A percentile compares a stretch with the other conserved stretches of the same genome.
Conservation (phyloP, 2,113 vertebrate genomes). For the Alligator mississippiensis region DNA sequence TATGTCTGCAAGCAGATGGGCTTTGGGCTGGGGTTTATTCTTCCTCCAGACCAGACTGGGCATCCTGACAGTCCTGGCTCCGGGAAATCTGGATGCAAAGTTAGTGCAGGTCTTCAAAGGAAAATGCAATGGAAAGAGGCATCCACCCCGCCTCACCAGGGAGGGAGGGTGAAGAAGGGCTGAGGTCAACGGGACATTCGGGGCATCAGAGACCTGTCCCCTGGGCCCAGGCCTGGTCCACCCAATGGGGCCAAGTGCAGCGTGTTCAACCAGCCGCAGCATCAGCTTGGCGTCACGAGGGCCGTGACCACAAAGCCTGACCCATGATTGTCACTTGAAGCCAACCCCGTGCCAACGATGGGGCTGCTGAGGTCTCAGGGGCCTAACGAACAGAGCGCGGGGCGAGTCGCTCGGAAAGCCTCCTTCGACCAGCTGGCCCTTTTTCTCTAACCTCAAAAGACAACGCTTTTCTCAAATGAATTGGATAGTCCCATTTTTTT, state of each 20-base stretch:
- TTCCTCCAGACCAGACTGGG: constrained; percentile 1
- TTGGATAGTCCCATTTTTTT: neutral
- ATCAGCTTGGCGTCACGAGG: fast-evolving
- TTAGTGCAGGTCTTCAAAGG: fast-evolving
- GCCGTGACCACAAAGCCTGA: neutral
- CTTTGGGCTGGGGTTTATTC: neutral
- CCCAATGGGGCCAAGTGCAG: fast-evolving
- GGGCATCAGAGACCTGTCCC: neutral
- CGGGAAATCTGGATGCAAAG: neutral
- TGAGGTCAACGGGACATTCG: neutral
- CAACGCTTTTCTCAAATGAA: neutral
- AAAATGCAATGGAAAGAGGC: fast-evolving
- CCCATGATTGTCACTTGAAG: constrained; percentile 53
- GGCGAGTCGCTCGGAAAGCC: neutral
- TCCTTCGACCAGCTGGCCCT: neutral
- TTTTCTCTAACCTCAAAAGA: neutral
- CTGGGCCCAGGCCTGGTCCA: fast-evolving
- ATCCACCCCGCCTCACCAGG: neutral
- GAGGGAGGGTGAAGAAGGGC: fast-evolving
- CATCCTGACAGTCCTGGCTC: fast-evolving
- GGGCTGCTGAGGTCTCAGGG: neutral
- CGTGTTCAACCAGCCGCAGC: neutral
- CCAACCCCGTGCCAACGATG: neutral
- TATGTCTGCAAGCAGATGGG: constrained; percentile 7
- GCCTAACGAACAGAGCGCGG: neutral